Conservation (phyloP, 2,888 invertebrate species). For the Muschampia plurimacula region DNA sequence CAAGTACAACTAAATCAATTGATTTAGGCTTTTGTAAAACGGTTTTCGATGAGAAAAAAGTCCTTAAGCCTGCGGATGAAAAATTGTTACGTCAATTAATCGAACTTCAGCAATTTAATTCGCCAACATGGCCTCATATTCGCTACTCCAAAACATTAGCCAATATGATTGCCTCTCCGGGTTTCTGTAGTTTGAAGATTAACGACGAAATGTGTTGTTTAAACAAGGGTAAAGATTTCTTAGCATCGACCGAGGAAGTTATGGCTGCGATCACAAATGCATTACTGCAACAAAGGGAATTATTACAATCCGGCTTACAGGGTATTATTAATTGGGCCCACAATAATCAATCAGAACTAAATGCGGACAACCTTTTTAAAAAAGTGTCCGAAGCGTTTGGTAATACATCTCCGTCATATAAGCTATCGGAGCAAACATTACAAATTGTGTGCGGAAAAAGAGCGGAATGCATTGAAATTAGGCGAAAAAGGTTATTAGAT, state of each 20-base stretch:
- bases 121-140: slow-evolving; percentile 7
- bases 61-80: slow-evolving; percentile 8
- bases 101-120: slow-evolving; percentile 33
- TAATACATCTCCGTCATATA: not conserved
- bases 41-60: not conserved
- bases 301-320: not conserved
- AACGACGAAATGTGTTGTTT: not conserved
- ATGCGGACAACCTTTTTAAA: not conserved
- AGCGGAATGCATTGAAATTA: not conserved
- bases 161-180: not conserved
- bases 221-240: not conserved
- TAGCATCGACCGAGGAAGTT: not conserved
- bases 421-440: not conserved
- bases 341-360: not conserved
- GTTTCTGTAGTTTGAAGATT: not conserved
- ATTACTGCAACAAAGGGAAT: not conserved
- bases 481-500: not conserved
- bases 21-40: slow-evolving; percentile 16
- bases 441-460: not conserved
- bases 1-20: slow-evolving; percentile 10
- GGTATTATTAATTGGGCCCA: not conserved
- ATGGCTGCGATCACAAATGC: not conserved
- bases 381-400: not conserved
- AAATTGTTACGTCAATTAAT: slow-evolving; percentile 35
- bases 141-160: not conserved